These are phyloP conservation scores for Dinoponera quadriceps DNA, from an alignment of 1,140 invertebrate species.

Conservation along the genomic window DNA sequence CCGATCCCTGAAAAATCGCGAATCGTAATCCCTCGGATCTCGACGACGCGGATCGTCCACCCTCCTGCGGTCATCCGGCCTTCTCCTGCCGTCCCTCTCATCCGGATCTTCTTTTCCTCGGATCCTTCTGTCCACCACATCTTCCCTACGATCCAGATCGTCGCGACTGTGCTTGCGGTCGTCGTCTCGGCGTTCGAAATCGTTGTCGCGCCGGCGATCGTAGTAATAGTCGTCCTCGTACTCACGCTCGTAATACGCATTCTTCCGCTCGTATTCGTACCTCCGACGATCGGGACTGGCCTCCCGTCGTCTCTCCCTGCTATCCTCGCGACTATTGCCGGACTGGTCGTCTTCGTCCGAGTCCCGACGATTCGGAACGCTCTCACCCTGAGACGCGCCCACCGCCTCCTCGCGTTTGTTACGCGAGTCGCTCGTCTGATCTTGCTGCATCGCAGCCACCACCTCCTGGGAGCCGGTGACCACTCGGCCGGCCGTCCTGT, in stretches of 20 bases:
- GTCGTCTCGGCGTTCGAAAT: constrained; percentile 81
- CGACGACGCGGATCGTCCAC: constrained; percentile 76
- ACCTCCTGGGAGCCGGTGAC: constrained; percentile 83
- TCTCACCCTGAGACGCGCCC: constrained; percentile 80
- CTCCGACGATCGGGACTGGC: constrained; percentile 79
- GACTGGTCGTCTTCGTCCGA: constrained; percentile 83
- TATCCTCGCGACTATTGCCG: constrained; percentile 81
- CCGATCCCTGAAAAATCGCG: constrained; percentile 75
- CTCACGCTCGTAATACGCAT: constrained; percentile 79
- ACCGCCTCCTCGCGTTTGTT: constrained; percentile 83
- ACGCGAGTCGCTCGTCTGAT: constrained; percentile 76
- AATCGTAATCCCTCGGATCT: constrained; percentile 79
- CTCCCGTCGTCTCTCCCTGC: constrained; percentile 81
- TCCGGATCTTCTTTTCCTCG: constrained; percentile 81
- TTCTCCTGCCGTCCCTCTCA: constrained; percentile 81
- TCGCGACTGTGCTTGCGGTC: constrained; percentile 81
- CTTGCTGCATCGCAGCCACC: constrained; percentile 76
- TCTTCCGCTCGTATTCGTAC: constrained; percentile 81
- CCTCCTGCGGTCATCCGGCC: constrained; percentile 78
- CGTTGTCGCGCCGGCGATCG: constrained; percentile 80
- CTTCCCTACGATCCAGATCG: constrained; percentile 80
- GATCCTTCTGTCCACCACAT: constrained; percentile 77
- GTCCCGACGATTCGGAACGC: constrained; percentile 78
- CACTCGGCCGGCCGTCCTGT: constrained; percentile 76
- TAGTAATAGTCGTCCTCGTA: too few relatives aligned